Base-by-base conservation (phyloP, 2,888 invertebrate genomes). In the Steromphala cineraria region DNA sequence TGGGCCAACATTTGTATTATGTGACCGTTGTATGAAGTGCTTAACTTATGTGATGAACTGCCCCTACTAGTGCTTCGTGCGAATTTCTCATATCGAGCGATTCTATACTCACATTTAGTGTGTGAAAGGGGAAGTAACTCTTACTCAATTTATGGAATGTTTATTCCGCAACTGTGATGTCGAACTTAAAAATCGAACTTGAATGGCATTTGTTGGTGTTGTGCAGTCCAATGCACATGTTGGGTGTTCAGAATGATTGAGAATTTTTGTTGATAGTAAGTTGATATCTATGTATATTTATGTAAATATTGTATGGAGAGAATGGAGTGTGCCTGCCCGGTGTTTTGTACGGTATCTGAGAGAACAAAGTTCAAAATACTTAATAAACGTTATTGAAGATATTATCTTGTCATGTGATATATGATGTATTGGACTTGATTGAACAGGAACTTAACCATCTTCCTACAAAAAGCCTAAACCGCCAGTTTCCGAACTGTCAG, bases 221-320 rank as follows among this genome's bases (percentile, higher is more conserved):
- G 62, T 71, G 36, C 71, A 71, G 71, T 4, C 46, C 46, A 46
- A 17, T n/a, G 56, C 36, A 40, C 36, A 71, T 36, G 19, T 36
- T 5, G 2, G 40, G 71, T 71, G 71, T 71, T 71, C 71, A 71
- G 71, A 71, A 71, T 71, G 71, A 36, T 17, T 71, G 71, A 0
- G 17, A 17, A 15, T 36, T 36, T 46, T 71, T 40, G 71, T 71
- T 71, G 17, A 71, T 36, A 71, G 71, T 31, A 7, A 8, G 31
- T 46, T 13, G n/a, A 31, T 71, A 31, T 71, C 10, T 71, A 71
- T 71, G 71, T 71, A 71, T 71, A 71, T 71, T 71, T 71, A 71
- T 71, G 71, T 71, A 71, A 71, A 71, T 71, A 71, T 71, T 71
- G 62, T 71, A 40, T 19, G 36, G 36, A 1, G 5, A 36, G 17